Evolutionary conservation across 1,140 invertebrate species (phyloP).

Genomic region (Brachionus manjavacas): DNA sequence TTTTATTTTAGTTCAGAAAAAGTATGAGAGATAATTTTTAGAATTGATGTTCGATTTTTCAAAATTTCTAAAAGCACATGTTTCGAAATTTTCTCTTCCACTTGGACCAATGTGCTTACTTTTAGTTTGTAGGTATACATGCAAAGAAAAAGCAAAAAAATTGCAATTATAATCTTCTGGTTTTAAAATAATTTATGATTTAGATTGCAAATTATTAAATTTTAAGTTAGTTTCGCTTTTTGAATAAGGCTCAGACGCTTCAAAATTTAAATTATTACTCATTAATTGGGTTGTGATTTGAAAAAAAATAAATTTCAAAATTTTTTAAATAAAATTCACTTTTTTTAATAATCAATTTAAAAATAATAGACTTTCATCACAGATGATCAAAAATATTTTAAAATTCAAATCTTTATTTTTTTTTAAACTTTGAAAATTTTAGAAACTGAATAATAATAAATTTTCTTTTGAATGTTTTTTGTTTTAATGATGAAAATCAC

Average conservation of each 20-base stretch:
- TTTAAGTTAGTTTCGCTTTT: conserved; percentile 14
- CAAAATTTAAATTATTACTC: no score
- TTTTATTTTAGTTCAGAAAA: background rate
- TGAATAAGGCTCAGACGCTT: background rate
- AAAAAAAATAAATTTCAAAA: no score
- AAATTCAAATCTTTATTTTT: no score
- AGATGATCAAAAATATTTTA: no score
- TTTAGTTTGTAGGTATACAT: background rate
- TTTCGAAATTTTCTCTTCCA: background rate
- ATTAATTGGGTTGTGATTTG: no score
- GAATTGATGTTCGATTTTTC: background rate
- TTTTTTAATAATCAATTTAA: no score
- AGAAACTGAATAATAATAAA: no score
- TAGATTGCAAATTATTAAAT: conserved; percentile 13
- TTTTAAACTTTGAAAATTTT: no score
- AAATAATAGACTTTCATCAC: no score
- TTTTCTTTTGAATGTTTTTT: no score
- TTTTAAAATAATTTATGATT: conserved; percentile 8
- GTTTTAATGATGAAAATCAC: no score
- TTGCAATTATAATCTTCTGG: background rate
- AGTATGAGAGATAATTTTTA: background rate
- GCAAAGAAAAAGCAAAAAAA: background rate
- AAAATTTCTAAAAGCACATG: background rate
- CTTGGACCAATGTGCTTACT: background rate
- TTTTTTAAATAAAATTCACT: no score